Percentiles rank a stretch among this genome's conserved stretches.
Conservation (phyloP, 2,113 vertebrate genomes). For the Macrotis lagotis region DNA sequence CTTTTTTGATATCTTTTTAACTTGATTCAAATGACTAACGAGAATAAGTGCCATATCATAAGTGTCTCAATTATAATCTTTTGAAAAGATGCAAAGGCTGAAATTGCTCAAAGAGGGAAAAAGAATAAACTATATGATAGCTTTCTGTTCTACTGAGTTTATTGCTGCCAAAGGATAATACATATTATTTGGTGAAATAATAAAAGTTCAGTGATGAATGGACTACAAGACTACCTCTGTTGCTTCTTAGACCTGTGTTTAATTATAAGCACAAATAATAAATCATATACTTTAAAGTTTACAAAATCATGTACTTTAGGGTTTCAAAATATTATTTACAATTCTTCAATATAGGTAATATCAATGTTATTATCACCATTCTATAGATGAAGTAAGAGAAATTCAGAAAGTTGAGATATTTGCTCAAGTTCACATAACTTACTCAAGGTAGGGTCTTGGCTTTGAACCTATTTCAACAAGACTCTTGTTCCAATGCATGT, state of each 20-base stretch:
- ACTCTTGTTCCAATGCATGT: neutral
- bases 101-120: neutral
- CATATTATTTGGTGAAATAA: neutral
- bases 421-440: neutral
- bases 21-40: neutral
- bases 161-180: neutral
- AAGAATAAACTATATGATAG: neutral
- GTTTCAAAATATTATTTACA: neutral
- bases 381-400: neutral
- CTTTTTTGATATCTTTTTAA: neutral
- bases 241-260: neutral
- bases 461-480: neutral
- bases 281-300: neutral
- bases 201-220: neutral
- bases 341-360: neutral
- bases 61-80: neutral
- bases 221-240: neutral
- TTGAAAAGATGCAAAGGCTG: neutral
- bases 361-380: neutral
- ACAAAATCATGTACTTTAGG: neutral
- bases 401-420: neutral
- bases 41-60: neutral
- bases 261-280: neutral
- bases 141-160: neutral
- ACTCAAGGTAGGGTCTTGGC: neutral